phyloP scores from a whole-genome alignment of 2,888 invertebrate genomes.

The Diplazon laetatorius region DNA sequence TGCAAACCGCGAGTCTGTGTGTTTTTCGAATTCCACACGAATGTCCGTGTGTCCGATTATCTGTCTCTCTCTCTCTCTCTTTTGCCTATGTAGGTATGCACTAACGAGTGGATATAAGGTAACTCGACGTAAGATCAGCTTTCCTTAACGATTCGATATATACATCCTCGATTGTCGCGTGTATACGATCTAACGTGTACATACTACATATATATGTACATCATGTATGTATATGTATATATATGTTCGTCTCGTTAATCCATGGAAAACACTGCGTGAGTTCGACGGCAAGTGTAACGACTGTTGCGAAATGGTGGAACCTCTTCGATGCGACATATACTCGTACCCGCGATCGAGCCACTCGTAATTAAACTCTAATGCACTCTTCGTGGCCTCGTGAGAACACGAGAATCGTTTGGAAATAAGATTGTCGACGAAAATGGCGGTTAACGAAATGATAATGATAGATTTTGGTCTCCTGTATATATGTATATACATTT shows the following conservation, averaged over 20 bases:
- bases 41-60: background rate
- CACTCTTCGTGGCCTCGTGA: conserved; percentile 33
- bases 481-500: background rate
- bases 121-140: conserved; percentile 51
- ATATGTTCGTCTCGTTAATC: conserved; percentile 57
- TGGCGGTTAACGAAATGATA: conserved; percentile 13
- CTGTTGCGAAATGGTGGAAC: background rate
- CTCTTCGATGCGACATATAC: conserved; percentile 10
- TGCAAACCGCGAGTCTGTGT: conserved; percentile 28
- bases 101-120: conserved; percentile 62
- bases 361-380: conserved; percentile 44
- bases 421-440: conserved; percentile 28
- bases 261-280: conserved; percentile 9
- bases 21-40: conserved; percentile 37
- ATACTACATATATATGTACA: no score
- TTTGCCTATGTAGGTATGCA: conserved; percentile 41
- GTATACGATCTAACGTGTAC: conserved; percentile 42
- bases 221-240: no score
- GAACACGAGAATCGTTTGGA: conserved; percentile 20
- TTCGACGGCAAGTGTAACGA: conserved; percentile 42
- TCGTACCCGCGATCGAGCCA: conserved; percentile 28
- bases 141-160: conserved; percentile 62
- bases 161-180: conserved; percentile 30
- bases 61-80: conserved; percentile 10
- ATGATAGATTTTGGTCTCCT: conserved; percentile 14